Conservation (phyloP, 2,797 vertebrate genomes). For the Anguilla anguilla region DNA sequence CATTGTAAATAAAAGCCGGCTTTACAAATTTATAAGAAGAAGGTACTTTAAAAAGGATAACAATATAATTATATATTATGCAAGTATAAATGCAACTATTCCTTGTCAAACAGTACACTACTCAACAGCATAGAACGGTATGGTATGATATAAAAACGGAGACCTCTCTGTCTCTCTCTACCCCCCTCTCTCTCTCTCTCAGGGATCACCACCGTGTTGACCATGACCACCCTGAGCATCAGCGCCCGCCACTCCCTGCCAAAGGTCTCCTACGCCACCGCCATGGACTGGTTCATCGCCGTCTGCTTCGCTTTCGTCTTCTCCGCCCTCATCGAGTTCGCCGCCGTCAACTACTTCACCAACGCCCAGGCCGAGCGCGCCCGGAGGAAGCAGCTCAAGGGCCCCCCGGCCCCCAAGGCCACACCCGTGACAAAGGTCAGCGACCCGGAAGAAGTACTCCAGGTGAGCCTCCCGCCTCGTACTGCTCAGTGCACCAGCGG, state of each 20-base stretch:
- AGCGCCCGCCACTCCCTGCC: conserved; percentile 95
- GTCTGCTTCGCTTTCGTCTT: conserved; percentile 99
- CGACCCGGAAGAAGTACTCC: conserved; percentile 74
- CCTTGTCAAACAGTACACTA: too few relatives aligned
- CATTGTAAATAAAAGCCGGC: too few relatives aligned
- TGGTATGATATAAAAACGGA: too few relatives aligned
- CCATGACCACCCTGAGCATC: conserved; percentile 97
- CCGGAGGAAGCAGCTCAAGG: conserved; percentile 85
- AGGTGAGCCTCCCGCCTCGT: conserved; percentile 65
- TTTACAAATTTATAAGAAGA: too few relatives aligned
- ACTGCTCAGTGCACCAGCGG: too few relatives aligned
- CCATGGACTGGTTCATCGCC: conserved; percentile 99
- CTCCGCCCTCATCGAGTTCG: conserved; percentile 97
- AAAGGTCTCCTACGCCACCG: conserved; percentile 97
- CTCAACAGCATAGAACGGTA: too few relatives aligned
- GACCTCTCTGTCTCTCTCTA: background rate
- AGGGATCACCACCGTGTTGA: conserved; percentile 98
- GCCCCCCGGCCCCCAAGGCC: conserved; percentile 72
- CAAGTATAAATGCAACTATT: too few relatives aligned
- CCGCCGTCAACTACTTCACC: conserved; percentile 98
- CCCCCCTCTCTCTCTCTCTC: conserved; percentile 12
- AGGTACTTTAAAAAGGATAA: too few relatives aligned
- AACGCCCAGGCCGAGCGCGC: conserved; percentile 86
- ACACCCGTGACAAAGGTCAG: conserved; percentile 76
- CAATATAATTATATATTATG: too few relatives aligned